A percentile compares a stretch with the other conserved stretches of the same genome.
Evolutionary conservation across 2,113 vertebrate species (phyloP).

Genomic region (Halcyon malimbica): DNA sequence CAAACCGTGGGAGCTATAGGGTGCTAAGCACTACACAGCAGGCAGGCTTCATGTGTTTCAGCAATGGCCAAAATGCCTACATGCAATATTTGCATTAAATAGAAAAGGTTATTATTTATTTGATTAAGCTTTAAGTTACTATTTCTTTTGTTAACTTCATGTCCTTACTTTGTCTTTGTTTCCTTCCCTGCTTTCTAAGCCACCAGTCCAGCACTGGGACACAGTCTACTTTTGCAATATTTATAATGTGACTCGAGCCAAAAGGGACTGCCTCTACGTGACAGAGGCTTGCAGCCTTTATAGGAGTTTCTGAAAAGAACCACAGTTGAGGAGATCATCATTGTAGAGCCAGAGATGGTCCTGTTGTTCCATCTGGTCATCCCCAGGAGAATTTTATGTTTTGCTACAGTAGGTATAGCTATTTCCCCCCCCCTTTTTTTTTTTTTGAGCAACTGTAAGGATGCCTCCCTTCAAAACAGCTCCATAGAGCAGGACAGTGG

Average conservation of each 20-base stretch:
- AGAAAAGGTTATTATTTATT: neutral
- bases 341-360: neutral
- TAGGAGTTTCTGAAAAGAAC: neutral
- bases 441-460: neutral
- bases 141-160: neutral
- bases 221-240: neutral
- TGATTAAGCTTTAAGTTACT: neutral
- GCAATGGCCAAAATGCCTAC: neutral
- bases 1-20: accelerated
- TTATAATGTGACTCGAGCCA: neutral
- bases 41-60: neutral
- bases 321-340: neutral
- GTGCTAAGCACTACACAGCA: neutral
- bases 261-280: neutral
- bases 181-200: neutral
- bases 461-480: neutral
- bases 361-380: neutral
- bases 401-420: neutral
- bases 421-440: neutral
- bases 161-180: neutral
- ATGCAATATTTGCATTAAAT: neutral
- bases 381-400: neutral
- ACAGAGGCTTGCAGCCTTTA: neutral
- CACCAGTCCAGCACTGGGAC: neutral
- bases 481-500: neutral